Conservation (phyloP, 2,113 vertebrate genomes). For the Eira barbara region DNA sequence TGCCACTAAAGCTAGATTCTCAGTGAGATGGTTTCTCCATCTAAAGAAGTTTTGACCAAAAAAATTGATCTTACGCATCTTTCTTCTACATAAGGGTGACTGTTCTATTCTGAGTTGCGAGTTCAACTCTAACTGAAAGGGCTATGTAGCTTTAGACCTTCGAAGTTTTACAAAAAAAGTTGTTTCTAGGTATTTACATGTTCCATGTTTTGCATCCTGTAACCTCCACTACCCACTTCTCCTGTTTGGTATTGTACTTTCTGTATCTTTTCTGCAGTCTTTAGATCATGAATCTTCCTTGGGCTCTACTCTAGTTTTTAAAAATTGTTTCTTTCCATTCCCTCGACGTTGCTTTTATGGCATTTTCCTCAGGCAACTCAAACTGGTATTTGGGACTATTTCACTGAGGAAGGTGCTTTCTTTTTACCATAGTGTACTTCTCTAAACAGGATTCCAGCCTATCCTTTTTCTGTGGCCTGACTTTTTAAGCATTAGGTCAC, state of each 20-base stretch:
- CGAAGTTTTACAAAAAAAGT: neutral
- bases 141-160: neutral
- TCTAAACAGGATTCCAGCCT: neutral
- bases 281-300: neutral
- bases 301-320: neutral
- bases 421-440: neutral
- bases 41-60: neutral
- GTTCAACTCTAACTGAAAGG: neutral
- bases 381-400: neutral
- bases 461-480: neutral
- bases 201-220: neutral
- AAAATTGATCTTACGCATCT: neutral
- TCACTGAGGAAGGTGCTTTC: constrained; percentile 15
- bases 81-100: neutral
- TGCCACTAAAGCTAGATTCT: neutral
- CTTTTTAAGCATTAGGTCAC: neutral
- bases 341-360: neutral
- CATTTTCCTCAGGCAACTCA: neutral
- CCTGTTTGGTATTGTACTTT: neutral
- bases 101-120: neutral
- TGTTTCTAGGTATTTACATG: neutral
- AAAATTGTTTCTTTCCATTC: neutral
- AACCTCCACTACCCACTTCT: neutral
- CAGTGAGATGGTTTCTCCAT: neutral
- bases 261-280: neutral